phyloP scores from a whole-genome alignment of 2,888 invertebrate genomes.

The Megamerina dolium region DNA sequence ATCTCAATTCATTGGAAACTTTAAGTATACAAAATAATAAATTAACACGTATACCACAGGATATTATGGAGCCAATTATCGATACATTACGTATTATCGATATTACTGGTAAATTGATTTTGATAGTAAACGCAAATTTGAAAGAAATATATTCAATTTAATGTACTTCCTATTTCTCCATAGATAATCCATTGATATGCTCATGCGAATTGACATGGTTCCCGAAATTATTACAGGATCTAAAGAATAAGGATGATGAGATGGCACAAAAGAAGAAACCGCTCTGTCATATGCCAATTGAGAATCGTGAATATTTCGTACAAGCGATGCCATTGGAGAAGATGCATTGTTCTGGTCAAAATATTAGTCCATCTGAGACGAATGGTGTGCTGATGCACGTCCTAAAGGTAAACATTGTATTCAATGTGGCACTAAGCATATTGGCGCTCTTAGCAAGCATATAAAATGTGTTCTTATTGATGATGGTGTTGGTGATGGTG shows the following conservation, averaged over 20 bases:
- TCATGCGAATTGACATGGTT: conserved; percentile 88
- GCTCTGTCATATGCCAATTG: conserved; percentile 71
- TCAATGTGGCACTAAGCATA: conserved; percentile 35
- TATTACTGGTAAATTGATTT: conserved; percentile 67
- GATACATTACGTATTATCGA: conserved; percentile 82
- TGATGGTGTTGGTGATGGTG: too few species aligned
- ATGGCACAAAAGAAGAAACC: conserved; percentile 83
- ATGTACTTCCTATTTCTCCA: conserved; percentile 6
- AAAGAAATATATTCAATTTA: background rate
- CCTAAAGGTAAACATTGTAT: conserved; percentile 41
- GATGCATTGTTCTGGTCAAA: conserved; percentile 75
- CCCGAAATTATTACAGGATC: conserved; percentile 69
- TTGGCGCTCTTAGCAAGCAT: conserved; percentile 33
- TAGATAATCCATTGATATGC: conserved; percentile 84
- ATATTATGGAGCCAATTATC: conserved; percentile 81
- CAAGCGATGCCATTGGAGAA: conserved; percentile 75
- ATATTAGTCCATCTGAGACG: conserved; percentile 41
- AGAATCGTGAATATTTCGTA: conserved; percentile 76
- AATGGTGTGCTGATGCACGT: conserved; percentile 40
- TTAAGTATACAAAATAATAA: conserved; percentile 85
- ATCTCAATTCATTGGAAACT: conserved; percentile 82
- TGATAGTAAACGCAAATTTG: background rate
- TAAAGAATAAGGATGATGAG: conserved; percentile 77
- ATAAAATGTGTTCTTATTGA: conserved; percentile 26
- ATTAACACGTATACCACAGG: conserved; percentile 73